A percentile compares a stretch with the other conserved stretches of the same genome.
phyloP scores from a whole-genome alignment of 2,888 invertebrate species.

The Eupithecia abbreviata region DNA sequence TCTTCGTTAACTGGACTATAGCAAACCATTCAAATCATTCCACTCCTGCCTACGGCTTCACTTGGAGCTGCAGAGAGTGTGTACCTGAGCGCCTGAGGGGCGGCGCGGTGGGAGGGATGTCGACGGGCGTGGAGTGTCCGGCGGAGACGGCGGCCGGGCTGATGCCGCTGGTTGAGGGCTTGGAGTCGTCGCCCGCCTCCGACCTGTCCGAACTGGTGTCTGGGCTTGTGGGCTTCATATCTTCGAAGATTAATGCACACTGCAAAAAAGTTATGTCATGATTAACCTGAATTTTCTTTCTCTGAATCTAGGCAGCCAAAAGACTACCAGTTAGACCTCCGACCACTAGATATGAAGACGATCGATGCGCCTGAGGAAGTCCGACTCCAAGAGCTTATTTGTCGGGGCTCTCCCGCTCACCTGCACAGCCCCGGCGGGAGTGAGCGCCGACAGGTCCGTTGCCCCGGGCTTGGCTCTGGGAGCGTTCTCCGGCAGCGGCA shows the following conservation, averaged over 20 bases:
- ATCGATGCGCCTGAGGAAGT: too few species aligned
- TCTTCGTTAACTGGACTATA: too few species aligned
- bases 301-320: neutral
- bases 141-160: constrained; percentile 18
- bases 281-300: neutral
- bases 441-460: constrained; percentile 13
- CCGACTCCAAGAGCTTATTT: neutral
- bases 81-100: neutral
- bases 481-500: constrained; percentile 15
- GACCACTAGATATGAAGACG: neutral
- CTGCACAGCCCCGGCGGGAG: constrained; percentile 22
- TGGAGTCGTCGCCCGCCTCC: neutral
- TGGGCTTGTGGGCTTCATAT: neutral
- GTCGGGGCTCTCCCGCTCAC: neutral
- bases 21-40: too few species aligned
- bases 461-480: constrained; percentile 20
- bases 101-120: neutral
- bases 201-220: neutral
- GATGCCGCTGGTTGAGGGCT: constrained; percentile 23
- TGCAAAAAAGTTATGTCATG: neutral
- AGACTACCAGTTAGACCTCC: neutral
- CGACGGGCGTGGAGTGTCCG: neutral
- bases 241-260: neutral
- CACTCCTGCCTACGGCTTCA: too few species aligned
- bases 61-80: neutral